Base-by-base conservation (phyloP, 2,113 vertebrate species). In the Sphaerodactylus townsendi region DNA sequence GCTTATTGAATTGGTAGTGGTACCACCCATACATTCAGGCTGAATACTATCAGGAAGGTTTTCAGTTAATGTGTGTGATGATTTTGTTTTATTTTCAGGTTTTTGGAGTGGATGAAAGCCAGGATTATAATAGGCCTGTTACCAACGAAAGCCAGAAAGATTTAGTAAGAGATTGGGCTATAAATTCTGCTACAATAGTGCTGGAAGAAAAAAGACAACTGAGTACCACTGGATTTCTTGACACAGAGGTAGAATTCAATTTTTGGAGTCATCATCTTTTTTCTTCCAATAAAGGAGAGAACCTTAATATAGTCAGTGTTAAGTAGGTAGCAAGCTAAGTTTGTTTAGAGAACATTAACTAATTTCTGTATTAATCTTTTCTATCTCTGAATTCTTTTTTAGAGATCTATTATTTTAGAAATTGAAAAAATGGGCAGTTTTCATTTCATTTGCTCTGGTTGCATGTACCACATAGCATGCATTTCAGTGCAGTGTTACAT, bases 81-180 rank as follows among this genome's bases (percentile, higher is more conserved):
- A 71, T 95, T 62, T 94, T 94, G 92, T 95, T 95, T 95, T 91
- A 85, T 94, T 94, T 95, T 90, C 95, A 99, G 98, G 98, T 99
- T 87, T 99, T 99, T 96, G 98, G 98, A 92, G 96, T 99, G 93
- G 97, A 98, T 96, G 97, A 95, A 93, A 97, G 96, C 94, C 97
- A 97, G 93, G 96, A 96, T 95, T 97, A 96, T 94, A 97, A 96
- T 93, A 97, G 97, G 94, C 89, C 97, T 93, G 92, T 96, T 66
- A 96, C 93, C 88, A 94, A 92, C 90, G 97, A 97, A 89, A 96
- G 95, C 87, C 95, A 95, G 94, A 96, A 95, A 96, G 94, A 96
- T 95, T 95, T 95, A 90, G 92, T 96, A 92, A 96, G 95, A 95
- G 96, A 96, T 90, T 96, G 96, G 96, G 94, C 95, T 92, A 93